Base-by-base conservation (phyloP, 2,888 invertebrate species). In the Mylabris sibirica region DNA sequence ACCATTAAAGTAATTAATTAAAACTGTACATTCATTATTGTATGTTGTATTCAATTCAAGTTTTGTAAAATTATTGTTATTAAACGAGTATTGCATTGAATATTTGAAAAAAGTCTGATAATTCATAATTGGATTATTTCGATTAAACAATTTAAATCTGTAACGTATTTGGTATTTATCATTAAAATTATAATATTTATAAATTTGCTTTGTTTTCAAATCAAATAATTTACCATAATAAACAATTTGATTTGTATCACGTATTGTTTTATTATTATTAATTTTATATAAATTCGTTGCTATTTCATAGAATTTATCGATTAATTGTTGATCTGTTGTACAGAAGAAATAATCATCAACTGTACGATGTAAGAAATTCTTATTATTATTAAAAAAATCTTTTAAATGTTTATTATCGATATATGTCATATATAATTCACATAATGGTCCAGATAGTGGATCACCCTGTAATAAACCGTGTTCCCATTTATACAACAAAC, bases 331-430 rank as follows among this genome's bases (percentile, higher is more conserved):
- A 26, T 72, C 67, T 1, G 66, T 69, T 5, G 78, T 73, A 61
- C 77, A 77, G 26, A 75, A 76, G 60, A 78, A 72, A 64, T 76
- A 78, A 65, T 78, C 77, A 60, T 78, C 78, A 3, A 74, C 75
- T 4, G 72, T 70, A 30, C 78, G 66, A 63, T 74, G 73, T 22
- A 77, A 53, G 11, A 74, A 70, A 59, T 59, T 66, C 60, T 65
- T 60, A 9, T 35, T 57, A 61, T 61, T 17, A 12, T 57, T 24
- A 24, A 61, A 64, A 20, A 73, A 70, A 49, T 66, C 41, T 12
- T 64, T 3, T 11, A 74, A 65, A 60, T 74, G 63, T 34, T 63
- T 49, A 35, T 69, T 70, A 24, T 77, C 74, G n/a, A 72, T 62
- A 41, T 66, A 26, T 14, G 74, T 68, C 60, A 76, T 72, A 60